Base-by-base conservation (phyloP, 2,113 vertebrate genomes). In the Corythaixoides concolor region DNA sequence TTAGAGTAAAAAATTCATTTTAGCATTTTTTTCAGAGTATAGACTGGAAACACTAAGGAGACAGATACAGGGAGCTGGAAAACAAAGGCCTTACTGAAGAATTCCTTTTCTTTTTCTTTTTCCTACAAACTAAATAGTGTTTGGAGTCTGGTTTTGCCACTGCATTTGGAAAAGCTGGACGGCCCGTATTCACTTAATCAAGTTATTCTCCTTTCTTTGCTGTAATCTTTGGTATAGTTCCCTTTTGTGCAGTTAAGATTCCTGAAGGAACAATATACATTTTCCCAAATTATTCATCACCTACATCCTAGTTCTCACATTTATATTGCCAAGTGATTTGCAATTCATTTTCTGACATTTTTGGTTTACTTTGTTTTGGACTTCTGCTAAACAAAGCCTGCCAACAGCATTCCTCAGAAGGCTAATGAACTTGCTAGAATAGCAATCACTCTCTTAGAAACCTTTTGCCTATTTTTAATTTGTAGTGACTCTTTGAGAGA, bases 321-420 rank as follows among this genome's bases (percentile, higher is more conserved):
- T 96, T 91, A 35, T 89, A 88, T 90, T 86, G 85, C 76, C 95
- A 78, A 97, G 91, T 91, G 64, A 95, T 96, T 97, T 96, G 77
- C 84, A 96, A 77, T 97, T 89, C 91, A 94, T 97, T 90, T 90
- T 88, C 95, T 95, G 87, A 96, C 84, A 84, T 93, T 97, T 97
- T 96, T 90, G 63, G 93, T 97, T 97, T 95, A 94, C 92, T 95
- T 96, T 97, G 39, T 86, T 91, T 90, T 94, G 58, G 90, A 89
- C 52, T 90, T 91, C 73, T 85, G 88, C 81, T 97, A 58, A 88
- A 96, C 93, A 78, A 91, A 93, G 74, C 76, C 72, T 97, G 76
- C 92, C 94, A 97, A 81, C 87, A 96, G 64, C 88, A 94, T 89
- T 96, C 81, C 97, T 94, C 94, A 66, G 88, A 80, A 91, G 79